Base-by-base conservation (phyloP, 2,888 invertebrate genomes). In the Microctonus hyperodae region DNA sequence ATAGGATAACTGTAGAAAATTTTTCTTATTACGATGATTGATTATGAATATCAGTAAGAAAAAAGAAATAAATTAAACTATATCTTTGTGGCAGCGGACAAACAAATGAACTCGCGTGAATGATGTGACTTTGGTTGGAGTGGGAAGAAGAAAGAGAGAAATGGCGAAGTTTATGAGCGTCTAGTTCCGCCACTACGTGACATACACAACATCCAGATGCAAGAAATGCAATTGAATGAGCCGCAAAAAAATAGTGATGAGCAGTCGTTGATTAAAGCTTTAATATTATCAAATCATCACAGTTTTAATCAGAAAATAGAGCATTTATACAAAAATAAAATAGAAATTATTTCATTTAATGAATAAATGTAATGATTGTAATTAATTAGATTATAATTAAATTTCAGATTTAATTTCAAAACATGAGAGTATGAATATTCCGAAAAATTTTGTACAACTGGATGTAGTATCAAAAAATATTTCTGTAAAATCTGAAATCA, bases 31-130 rank as follows among this genome's bases (percentile, higher is more conserved):
- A 55, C 10, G 23, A 44, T 13, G 40, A 59, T 59, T 59, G 59
- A 59, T 59, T 35, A 11, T n/a, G 55, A 58, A 58, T 40, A 64
- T 57, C 33, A 22, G 33, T 64, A 20, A 53, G 28, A 44, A 51
- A 59, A 9, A 40, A 33, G 33, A 40, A 40, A 20, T 60, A 16
- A 33, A 51, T 23, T 55, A 31, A 33, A 61, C 44, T 44, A 40
- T 53, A 31, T 25, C 7, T 20, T 35, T 6, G 4, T 35, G 31
- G 25, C 62, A 63, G 64, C 59, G 28, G 31, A 25, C 56, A 59
- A 58, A 58, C 48, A 55, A 48, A 67, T 37, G 48, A 23, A 58
- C 23, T 50, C n/a, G 23, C n/a, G 11, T 2, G 7, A 11, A 25
- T 23, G 1, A 23, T 9, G 13, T 25, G 51, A 13, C n/a, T 31